Percentiles rank a stretch among this genome's conserved stretches.
Conservation (phyloP, 1,140 invertebrate species). For the Chlorops oryzae region DNA sequence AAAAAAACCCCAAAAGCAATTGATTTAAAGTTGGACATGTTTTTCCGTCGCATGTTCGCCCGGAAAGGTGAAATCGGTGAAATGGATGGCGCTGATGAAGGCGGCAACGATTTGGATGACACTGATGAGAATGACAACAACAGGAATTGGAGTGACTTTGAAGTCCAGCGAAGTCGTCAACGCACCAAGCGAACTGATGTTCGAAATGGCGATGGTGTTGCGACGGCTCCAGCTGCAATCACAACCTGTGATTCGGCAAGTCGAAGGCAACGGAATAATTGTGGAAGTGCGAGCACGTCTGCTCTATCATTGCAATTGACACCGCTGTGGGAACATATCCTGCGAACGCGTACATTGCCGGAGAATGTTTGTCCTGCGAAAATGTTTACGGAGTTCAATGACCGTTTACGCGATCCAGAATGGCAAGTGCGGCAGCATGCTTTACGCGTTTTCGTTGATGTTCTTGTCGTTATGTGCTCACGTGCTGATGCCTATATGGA, state of each 20-base stretch:
- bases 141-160: neutral
- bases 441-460: conserved; percentile 64
- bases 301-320: conserved; percentile 67
- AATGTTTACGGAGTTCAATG: conserved; percentile 62
- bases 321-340: conserved; percentile 69
- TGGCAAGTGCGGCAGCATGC: conserved; percentile 76
- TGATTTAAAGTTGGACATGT: no score
- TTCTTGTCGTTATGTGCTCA: conserved; percentile 61
- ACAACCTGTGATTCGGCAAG: no score
- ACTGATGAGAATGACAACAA: neutral
- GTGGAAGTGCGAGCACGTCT: no score
- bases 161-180: conserved; percentile 9
- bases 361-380: conserved; percentile 57
- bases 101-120: neutral
- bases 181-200: no score
- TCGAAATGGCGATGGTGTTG: no score
- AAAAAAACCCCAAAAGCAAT: neutral
- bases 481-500: conserved; percentile 57
- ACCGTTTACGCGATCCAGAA: conserved; percentile 68
- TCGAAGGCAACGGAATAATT: no score
- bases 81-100: neutral
- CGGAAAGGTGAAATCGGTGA: conserved; percentile 21
- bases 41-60: conserved; percentile 38
- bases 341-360: conserved; percentile 55
- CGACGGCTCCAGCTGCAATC: conserved; percentile 16